A percentile compares a stretch with the other conserved stretches of the same genome.
Evolutionary conservation across 1,140 invertebrate genomes (phyloP).

Genomic region (Helicoverpa armigera): DNA sequence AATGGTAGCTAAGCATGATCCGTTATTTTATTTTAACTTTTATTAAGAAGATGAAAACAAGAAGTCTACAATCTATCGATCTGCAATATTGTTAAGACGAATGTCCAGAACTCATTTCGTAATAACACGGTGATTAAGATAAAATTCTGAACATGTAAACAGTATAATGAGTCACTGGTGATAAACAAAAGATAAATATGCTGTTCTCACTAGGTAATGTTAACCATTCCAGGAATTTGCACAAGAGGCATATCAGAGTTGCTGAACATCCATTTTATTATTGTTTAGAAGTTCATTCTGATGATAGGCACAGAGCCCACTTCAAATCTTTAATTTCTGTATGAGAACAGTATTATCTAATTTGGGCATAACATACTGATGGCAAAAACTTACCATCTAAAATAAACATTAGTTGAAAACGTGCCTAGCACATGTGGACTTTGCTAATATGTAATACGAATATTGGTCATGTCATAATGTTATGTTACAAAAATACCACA

Average conservation of each 20-base stretch:
- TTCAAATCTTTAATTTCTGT: neutral
- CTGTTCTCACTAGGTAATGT: conserved; percentile 7
- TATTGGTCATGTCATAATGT: conserved; percentile 7
- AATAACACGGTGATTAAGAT: conserved; percentile 15
- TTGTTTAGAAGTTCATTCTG: neutral
- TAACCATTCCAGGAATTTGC: conserved; percentile 2
- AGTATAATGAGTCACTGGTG: conserved; percentile 16
- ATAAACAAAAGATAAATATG: conserved; percentile 20
- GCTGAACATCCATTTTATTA: neutral
- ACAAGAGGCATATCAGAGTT: neutral
- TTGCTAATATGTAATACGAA: conserved; percentile 20
- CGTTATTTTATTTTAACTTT: too few species aligned
- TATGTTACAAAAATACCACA: neutral
- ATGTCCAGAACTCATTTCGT: neutral
- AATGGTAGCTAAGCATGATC: too few species aligned
- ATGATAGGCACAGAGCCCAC: neutral
- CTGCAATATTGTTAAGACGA: neutral
- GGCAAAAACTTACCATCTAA: conserved; percentile 1
- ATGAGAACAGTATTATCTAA: neutral
- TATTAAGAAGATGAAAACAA: too few species aligned
- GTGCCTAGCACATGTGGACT: conserved; percentile 21
- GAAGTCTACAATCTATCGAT: too few species aligned
- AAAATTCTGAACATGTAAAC: conserved; percentile 7
- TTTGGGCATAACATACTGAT: neutral
- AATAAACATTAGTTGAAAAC: conserved; percentile 29